A percentile compares a stretch with the other conserved stretches of the same genome.
These are phyloP conservation scores for Mactra quadrangularis DNA, from an alignment of 1,140 invertebrate species.

Conservation along the genomic window DNA sequence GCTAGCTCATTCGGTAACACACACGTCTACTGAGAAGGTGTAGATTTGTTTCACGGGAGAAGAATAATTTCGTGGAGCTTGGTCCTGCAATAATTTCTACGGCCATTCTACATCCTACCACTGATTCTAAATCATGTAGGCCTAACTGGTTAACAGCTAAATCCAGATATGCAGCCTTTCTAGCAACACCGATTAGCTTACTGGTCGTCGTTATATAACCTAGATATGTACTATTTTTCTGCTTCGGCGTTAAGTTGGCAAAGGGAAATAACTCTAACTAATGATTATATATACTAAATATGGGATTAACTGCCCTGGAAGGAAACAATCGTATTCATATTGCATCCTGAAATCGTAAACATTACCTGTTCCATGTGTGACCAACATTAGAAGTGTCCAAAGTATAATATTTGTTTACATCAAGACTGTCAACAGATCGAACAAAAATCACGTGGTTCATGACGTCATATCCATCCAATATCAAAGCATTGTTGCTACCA, in stretches of 20 bases:
- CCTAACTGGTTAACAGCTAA: no score
- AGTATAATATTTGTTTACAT: conserved; percentile 37
- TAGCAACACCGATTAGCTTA: no score
- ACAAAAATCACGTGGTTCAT: conserved; percentile 49
- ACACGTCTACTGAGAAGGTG: no score
- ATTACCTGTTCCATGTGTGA: conserved; percentile 14
- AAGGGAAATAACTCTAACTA: background rate
- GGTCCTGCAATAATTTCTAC: no score
- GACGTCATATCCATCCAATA: conserved; percentile 65
- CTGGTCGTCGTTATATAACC: background rate
- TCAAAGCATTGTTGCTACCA: background rate
- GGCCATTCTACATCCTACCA: no score
- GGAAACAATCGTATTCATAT: background rate
- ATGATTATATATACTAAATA: background rate
- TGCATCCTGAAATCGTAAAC: no score
- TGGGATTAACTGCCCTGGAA: background rate
- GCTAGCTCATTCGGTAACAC: no score
- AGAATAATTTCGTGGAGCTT: no score
- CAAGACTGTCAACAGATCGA: conserved; percentile 53
- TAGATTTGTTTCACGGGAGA: no score
- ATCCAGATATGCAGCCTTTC: no score
- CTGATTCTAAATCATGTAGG: no score
- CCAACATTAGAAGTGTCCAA: conserved; percentile 6
- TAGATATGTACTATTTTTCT: background rate
- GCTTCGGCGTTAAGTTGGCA: background rate